Evolutionary conservation across 2,797 vertebrate species (phyloP), one percentile per base, ranked within the genome.

Genomic region (Phoxinus dragarum): DNA sequence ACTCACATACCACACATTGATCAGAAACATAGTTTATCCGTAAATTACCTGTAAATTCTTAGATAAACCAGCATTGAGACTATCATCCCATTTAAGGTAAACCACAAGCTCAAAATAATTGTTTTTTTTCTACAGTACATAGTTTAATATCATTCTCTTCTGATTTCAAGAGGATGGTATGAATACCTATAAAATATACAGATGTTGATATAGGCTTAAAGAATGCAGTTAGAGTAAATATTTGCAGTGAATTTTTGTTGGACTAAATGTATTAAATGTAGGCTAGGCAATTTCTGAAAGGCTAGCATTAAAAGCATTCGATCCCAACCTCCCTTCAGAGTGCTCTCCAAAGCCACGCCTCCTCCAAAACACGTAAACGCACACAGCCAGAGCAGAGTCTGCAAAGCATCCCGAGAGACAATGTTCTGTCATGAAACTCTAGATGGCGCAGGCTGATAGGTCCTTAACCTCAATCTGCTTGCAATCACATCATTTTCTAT

Each of bases 151-250:
- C 11, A 9, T 76, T 76, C 21, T 59, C 34, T 40, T 40, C n/a
- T 79, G 23, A 54, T 56, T 69, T 54, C 68, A 19, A 56, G 27
- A 44, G 36, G 10, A 82, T 74, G 42, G 61, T 44, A 21, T 82
- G 19, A 47, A 64, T 49, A 82, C 54, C 69, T 82, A 7, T 23
- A 81, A 72, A 7, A 44, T 34, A 47, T 44, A 82, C 11, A 56
- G 54, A 6, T 47, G 19, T 64, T 74, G 54, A 82, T 17, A 82
- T 17, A 8, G 64, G 31, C 6, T 66, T 34, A 17, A 34, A 66
- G 3, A 66, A 66, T 66, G 34, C 12, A 16, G 12, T 66, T 66
- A 16, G 61, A 34, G 6, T 16, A 8, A 34, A 66, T 34, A 66
- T 17, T 66, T 34, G 6, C 14, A 34, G 27, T 31, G 27, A 61